These are phyloP conservation scores for Bactericera cockerelli DNA, from an alignment of 1,140 invertebrate species.

Conservation along the genomic window DNA sequence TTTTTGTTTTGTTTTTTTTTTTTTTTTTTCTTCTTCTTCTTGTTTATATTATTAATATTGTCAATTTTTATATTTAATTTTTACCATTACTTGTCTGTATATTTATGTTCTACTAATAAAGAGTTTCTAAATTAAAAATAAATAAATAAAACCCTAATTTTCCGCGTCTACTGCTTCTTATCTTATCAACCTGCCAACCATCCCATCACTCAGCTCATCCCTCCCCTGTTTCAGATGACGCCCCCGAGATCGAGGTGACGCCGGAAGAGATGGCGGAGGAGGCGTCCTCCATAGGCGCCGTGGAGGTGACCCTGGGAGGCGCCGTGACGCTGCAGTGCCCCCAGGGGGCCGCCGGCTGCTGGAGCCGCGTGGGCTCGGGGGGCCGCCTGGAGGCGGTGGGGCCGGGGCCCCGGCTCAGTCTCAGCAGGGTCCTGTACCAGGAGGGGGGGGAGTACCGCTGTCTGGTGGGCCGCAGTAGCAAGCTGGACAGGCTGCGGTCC, in stretches of 20 bases:
- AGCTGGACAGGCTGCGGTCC: constrained; percentile 33
- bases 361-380: constrained; percentile 29
- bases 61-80: too few relatives aligned
- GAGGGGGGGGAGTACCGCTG: constrained; percentile 60
- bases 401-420: constrained; percentile 37
- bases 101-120: too few relatives aligned
- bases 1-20: too few relatives aligned
- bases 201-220: too few relatives aligned
- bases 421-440: constrained; percentile 56
- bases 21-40: too few relatives aligned
- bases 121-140: too few relatives aligned
- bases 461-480: constrained; percentile 38
- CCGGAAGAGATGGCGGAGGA: constrained; percentile 26
- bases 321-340: constrained; percentile 70
- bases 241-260: not conserved
- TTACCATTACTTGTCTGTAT: too few relatives aligned
- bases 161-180: too few relatives aligned
- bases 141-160: too few relatives aligned
- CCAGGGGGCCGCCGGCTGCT: constrained; percentile 41
- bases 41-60: too few relatives aligned
- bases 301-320: constrained; percentile 66
- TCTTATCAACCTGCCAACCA: too few relatives aligned
- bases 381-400: constrained; percentile 31
- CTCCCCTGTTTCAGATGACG: not conserved
- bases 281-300: constrained; percentile 30